Base-by-base conservation (phyloP, 2,888 invertebrate species). In the Adelognathus sp. region DNA sequence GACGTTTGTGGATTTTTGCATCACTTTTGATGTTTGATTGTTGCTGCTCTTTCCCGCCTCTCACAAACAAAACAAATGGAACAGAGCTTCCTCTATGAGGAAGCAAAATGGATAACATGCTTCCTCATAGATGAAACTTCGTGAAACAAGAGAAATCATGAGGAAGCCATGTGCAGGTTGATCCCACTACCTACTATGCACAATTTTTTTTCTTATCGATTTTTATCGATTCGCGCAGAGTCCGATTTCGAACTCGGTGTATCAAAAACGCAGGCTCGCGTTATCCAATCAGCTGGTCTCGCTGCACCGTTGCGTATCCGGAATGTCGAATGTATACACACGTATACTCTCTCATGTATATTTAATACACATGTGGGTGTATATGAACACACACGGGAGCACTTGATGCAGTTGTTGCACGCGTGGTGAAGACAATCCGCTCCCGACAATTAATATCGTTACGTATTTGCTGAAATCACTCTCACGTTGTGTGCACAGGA, bases 231-330 rank as follows among this genome's bases (percentile, higher is more conserved):
- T 24, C 9, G 29, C 54, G 39, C n/a, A n/a, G n/a, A n/a, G 46
- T 52, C 14, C 21, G 7, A 18, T 61, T 44, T n/a, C 33, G 39
- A 69, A 44, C 44, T 16, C 29, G 7, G 5, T 3, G 24, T 24
- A 63, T 69, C 24, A 16, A 54, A 61, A 27, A 29, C 27, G 33
- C 29, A 66, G 50, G 33, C 41, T 63, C 36, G 33, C 39, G 41
- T 67, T 74, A 67, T 74, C 67, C 67, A 74, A 74, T 74, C 67
- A 67, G 67, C 60, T 74, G 44, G 60, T 50, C 64, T 66, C 50
- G 66, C 39, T 67, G 66, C 66, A 56, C 50, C 50, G 50, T 60
- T 50, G 44, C 52, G 21, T 36, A 52, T 41, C 11, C 60, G 66
- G 66, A 67, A 74, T 74, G 66, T 39, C 36, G 67, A 67, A 52